Base-by-base conservation (phyloP, 2,888 invertebrate species). In the Smittia sp. region DNA sequence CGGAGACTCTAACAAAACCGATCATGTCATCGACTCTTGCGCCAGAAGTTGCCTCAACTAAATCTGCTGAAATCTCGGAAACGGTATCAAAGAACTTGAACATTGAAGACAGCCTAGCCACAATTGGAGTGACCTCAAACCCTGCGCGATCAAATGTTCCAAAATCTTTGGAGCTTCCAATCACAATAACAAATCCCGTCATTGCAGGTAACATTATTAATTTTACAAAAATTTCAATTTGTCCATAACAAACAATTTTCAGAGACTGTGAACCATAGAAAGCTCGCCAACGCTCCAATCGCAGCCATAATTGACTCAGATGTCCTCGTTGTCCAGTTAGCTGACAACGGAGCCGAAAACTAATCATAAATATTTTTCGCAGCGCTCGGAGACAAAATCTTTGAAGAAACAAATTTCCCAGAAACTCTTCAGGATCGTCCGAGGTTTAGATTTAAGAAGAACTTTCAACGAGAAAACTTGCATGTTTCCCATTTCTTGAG, bases 1-100 rank as follows among this genome's bases (percentile, higher is more conserved):
- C 89, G 1, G 92, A 92, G 80, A 92, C 92, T 0, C 92, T 90
- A 76, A 85, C 90, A 2, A 90, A 88, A 1, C 89, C 93, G 0
- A 93, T 93, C 72, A 93, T 93, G 93, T 90, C 92, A 1, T 77
- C 73, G 24, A 73, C 65, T 3, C 25, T 73, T 13, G 89, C 92
- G 0, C 81, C 90, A 25, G 92, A 92, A 80, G 86, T 89, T 24
- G 91, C 91, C 3, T 85, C 85, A 41, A 88, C 41, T 0, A 54
- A 66, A 38, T 76, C n/a, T 81, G 80, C 74, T 6, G 20, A 24
- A 75, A 75, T 74, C 80, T 79, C 77, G 82, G 76, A 75, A 83
- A 78, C 79, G 81, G 74, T 76, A 7, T 25, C 69, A 27, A 73
- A 46, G 20, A 76, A 77, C 77, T 72, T 79, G 74, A 81, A 79